Conservation (phyloP, 2,797 vertebrate species). For the Pseudocheirus occidentalis region DNA sequence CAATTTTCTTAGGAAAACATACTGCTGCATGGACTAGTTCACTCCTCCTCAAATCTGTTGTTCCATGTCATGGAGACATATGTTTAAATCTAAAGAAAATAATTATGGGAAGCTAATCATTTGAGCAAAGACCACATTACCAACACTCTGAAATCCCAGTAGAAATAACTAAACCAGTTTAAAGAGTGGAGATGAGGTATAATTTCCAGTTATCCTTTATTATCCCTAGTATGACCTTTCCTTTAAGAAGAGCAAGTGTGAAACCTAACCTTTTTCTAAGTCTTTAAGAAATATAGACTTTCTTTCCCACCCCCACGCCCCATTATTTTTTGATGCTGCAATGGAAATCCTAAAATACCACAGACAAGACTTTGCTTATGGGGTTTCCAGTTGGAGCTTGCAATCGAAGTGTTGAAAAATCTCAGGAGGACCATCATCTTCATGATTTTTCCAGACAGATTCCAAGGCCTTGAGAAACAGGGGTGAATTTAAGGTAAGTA, state of each 20-base stretch:
- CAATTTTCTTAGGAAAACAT: conserved; percentile 37
- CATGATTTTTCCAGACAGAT: conserved; percentile 61
- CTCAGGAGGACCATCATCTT: conserved; percentile 37
- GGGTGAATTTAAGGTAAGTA: conserved; percentile 20
- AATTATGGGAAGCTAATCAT: background rate
- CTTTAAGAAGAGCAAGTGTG: conserved; percentile 43
- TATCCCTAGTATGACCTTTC: conserved; percentile 42
- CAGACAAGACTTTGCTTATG: conserved; percentile 59
- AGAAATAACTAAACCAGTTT: background rate
- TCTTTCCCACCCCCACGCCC: conserved; percentile 31
- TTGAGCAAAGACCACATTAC: background rate
- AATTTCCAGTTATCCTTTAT: conserved; percentile 47
- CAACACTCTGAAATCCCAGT: rapidly evolving
- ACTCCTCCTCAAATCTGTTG: background rate
- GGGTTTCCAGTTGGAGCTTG: conserved; percentile 58
- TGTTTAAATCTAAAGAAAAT: background rate
- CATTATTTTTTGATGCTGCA: conserved; percentile 56
- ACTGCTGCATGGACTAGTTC: background rate
- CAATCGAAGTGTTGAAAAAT: conserved; percentile 53
- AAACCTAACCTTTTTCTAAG: conserved; percentile 63
- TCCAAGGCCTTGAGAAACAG: background rate
- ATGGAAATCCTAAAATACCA: conserved; percentile 66
- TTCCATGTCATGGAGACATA: background rate
- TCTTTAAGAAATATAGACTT: conserved; percentile 56
- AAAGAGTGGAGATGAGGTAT: conserved; percentile 6